These are phyloP conservation scores for Tor tambroides DNA, from an alignment of 2,113 vertebrate genomes.

Conservation along the genomic window DNA sequence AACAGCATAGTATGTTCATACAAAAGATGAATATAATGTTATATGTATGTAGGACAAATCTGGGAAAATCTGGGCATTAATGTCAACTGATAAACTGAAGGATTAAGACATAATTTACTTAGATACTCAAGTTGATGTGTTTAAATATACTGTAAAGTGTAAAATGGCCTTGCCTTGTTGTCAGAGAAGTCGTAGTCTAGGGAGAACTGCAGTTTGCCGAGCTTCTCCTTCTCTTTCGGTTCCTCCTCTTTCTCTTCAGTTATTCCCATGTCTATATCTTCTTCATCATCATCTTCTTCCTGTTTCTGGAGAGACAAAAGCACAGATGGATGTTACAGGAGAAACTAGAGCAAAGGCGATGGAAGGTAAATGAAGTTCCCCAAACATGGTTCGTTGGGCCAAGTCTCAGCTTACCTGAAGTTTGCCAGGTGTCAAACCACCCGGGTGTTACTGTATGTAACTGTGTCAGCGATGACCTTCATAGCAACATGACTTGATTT, in stretches of 20 bases:
- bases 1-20: too few species aligned
- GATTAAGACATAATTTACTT: neutral
- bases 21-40: too few species aligned
- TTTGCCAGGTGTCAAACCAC: constrained; percentile 42
- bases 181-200: constrained; percentile 96
- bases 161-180: constrained; percentile 81
- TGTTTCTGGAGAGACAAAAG: constrained; percentile 77
- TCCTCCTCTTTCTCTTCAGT: constrained; percentile 93
- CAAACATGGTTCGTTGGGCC: constrained; percentile 63
- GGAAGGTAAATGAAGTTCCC: constrained; percentile 37
- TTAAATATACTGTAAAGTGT: neutral
- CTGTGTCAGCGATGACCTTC: constrained; percentile 74
- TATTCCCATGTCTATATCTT: constrained; percentile 86
- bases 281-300: constrained; percentile 87
- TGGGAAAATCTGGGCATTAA: too few species aligned
- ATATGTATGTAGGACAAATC: too few species aligned
- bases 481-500: constrained; percentile 82
- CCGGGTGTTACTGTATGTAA: constrained; percentile 68
- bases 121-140: neutral
- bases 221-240: constrained; percentile 93
- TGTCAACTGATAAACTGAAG: too few species aligned
- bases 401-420: constrained; percentile 60
- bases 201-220: constrained; percentile 96
- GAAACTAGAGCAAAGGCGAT: constrained; percentile 55
- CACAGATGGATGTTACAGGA: constrained; percentile 43